These are phyloP conservation scores for Neopipo cinnamomea DNA, from an alignment of 2,113 vertebrate genomes.

Conservation along the genomic window DNA sequence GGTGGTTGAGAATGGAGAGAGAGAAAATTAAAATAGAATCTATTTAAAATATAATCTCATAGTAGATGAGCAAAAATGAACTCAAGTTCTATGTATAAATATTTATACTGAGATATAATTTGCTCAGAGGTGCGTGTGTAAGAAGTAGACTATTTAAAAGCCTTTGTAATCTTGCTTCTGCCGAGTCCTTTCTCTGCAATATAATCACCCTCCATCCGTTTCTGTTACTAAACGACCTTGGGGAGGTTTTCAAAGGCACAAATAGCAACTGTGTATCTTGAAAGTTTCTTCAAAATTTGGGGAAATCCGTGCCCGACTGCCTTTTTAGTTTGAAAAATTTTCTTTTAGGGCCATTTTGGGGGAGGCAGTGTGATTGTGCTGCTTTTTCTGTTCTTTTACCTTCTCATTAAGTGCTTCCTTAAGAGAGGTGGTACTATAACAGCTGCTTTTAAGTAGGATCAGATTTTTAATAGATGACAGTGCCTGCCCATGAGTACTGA, in stretches of 20 bases:
- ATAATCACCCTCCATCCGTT: not conserved
- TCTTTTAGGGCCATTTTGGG: not conserved
- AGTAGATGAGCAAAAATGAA: constrained; percentile 61
- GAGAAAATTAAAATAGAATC: constrained; percentile 64
- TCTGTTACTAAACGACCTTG: constrained; percentile 22
- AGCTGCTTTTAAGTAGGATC: not conserved
- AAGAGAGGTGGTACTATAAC: not conserved
- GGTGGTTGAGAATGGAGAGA: constrained; percentile 66
- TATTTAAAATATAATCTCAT: constrained; percentile 66
- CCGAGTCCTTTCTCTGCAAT: not conserved
- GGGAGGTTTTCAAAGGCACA: not conserved
- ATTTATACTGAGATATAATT: constrained; percentile 64
- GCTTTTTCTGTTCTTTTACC: not conserved
- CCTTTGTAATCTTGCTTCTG: not conserved
- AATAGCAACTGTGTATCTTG: not conserved
- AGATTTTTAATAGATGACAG: not conserved
- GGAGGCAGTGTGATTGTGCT: not conserved
- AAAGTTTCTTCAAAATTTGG: not conserved
- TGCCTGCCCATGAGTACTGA: not conserved
- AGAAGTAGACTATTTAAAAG: constrained; percentile 42
- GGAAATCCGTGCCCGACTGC: not conserved
- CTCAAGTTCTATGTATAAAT: constrained; percentile 65
- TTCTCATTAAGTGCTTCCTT: not conserved
- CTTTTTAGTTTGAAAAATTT: not conserved
- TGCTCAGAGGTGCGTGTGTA: constrained; percentile 24